Evolutionary conservation across 2,888 invertebrate species (phyloP), one percentile per base, ranked within the genome.

Genomic region (Pharmacophagus antenor): DNA sequence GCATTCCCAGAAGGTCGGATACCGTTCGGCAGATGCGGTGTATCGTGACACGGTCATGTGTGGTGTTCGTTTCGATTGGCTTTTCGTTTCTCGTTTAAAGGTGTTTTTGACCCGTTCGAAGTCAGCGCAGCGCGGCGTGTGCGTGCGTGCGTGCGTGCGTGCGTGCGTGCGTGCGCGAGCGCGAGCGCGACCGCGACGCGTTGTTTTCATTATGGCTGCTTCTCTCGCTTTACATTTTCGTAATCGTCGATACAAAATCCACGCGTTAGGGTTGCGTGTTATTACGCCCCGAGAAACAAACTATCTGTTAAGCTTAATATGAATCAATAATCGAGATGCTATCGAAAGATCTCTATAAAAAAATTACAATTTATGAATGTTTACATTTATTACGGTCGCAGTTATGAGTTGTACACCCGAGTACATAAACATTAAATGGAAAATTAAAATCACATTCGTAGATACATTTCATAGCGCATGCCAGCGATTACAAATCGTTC

Each of bases 101-200:
- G 86, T 88, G 89, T 88, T 88, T 88, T 87, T 85, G 88, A 88
- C 88, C 88, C 87, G 88, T 84, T 87, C 84, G 79, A n/a, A n/a
- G n/a, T n/a, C n/a, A n/a, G n/a, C n/a, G n/a, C n/a, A n/a, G n/a
- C n/a, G 76, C 66, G 77, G 79, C 72, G 74, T 65, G 62, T 61
- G 60, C 63, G 67, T 70, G 76, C 76, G 79, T 81, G 83, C 79
- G 82, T 75, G 82, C 52, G 79, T 77, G 72, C 78, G 72, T 76
- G 76, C 31, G 12, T 10, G 31, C 74, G 77, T 74, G 73, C n/a
- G 76, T 76, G 79, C 80, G 83, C 79, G 82, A 75, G 82, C 52
- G 79, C 77, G 72, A 78, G 72, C 76, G 76, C 31, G 12, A 15
- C 12, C 74, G 77, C 75, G 73, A 76, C 74, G 77, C 78, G 80